Evolutionary conservation across 2,113 vertebrate genomes (phyloP), one percentile per base, ranked within the genome.

Genomic region (Hypocryptadius cinnamomeus): DNA sequence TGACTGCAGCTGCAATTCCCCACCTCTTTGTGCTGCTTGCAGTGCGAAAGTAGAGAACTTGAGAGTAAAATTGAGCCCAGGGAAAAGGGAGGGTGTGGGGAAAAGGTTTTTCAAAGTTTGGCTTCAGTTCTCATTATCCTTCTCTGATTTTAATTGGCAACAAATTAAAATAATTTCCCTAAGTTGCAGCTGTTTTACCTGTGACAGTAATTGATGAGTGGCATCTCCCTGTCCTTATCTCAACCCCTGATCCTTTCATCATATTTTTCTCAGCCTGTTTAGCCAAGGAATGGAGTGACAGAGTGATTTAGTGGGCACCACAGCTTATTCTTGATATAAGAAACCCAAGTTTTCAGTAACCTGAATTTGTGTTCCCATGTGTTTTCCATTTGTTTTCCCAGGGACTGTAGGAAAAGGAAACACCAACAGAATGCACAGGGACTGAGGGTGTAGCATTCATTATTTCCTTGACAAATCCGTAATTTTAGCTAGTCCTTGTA

Each of bases 101-200:
- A 13, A 33, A 74, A 54, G 50, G 6, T 7, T 25, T 84, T 93
- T 73, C 54, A 31, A 74, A 60, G 14, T 48, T 64, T 53, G 6
- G 4, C n/a, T 53, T 79, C 65, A 39, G 48, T 64, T 86, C 44
- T 89, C 21, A 63, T 78, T 73, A 81, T 25, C 54, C 21, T 57
- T 24, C 64, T 85, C 59, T 85, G 59, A 81, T 63, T 81, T 89
- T 85, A 72, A 61, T 71, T 81, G n/a, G 47, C n/a, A 78, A 60
- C 54, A 70, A 85, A 80, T 91, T 88, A 71, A 88, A 66, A n/a
- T 80, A 44, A 85, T 77, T 91, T 85, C 33, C 59, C 8, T 40
- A 23, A 61, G 10, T 51, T 31, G 22, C 81, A 79, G 54, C 79
- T 91, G 42, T 77, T 85, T 77, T 80, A 73, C 45, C 74, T 35